These are phyloP conservation scores for Cairina moschata DNA, from an alignment of 2,113 vertebrate species.

Conservation along the genomic window DNA sequence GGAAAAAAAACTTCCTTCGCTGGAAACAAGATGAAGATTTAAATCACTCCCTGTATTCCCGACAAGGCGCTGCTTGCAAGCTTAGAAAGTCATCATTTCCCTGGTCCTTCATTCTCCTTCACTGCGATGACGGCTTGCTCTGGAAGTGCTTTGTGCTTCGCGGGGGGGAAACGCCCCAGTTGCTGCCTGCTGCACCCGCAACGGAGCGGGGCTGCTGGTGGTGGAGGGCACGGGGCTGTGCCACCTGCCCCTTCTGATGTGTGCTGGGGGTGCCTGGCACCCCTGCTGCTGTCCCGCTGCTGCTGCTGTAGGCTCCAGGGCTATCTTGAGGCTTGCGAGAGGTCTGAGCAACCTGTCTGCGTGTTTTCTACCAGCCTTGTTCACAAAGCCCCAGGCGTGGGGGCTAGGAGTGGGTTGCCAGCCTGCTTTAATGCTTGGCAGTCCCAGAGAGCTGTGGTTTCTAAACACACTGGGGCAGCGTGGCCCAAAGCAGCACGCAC, in stretches of 20 bases:
- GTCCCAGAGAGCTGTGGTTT: background rate
- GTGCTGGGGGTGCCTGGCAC: background rate
- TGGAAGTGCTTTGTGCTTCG: background rate
- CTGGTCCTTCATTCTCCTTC: background rate
- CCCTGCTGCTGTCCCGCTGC: background rate
- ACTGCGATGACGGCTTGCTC: background rate
- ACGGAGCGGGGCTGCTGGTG: too few species aligned
- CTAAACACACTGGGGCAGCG: background rate
- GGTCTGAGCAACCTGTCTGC: background rate
- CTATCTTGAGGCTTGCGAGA: background rate
- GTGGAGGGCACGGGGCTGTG: background rate
- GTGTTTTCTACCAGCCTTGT: too few species aligned
- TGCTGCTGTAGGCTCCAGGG: background rate
- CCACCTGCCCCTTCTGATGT: background rate
- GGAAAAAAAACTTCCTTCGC: background rate
- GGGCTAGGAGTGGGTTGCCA: background rate
- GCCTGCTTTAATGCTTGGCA: background rate
- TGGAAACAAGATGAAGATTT: constrained; percentile 2
- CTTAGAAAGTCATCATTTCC: background rate
- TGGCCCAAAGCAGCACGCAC: background rate
- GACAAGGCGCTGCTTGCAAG: background rate
- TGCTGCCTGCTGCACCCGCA: too few species aligned
- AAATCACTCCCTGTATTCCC: background rate
- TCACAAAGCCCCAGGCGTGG: background rate
- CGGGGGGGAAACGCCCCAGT: background rate